Evolutionary conservation across 2,113 vertebrate genomes (phyloP), one percentile per base, ranked within the genome.

Genomic region (Pterocles gutturalis): DNA sequence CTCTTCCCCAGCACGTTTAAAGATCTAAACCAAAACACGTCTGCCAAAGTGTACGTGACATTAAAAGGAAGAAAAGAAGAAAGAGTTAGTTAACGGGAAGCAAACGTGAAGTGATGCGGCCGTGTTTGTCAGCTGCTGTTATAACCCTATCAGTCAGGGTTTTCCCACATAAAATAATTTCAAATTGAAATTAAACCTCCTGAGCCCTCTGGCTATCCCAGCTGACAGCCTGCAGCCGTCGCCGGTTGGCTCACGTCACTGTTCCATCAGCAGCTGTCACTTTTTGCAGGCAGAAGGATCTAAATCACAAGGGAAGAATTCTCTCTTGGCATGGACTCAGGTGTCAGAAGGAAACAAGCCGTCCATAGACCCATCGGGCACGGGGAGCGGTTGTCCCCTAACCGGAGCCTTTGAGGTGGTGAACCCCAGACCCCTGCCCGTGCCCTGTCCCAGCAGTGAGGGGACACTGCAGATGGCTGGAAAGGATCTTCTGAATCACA

Each of bases 71-170:
- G 65, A 54, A 64, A 91, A 60, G 77, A 41, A 41, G 8, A 51
- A 31, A 15, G 90, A 64, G 65, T 54, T 62, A 31, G 64, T 75
- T 87, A 82, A 75, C 0, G 3, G 36, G 77, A 48, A 75, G 46
- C 70, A 91, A 70, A 91, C 2, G 1, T 14, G 62, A 53, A 73
- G 72, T 36, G 90, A 64, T 67, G 53, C 8, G 73, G 87, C 60
- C 6, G 1, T 72, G 11, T 91, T 76, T 94, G 96, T 95, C 94
- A 96, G 84, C 84, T 83, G 90, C 60, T 73, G 72, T 75, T 89
- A 60, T 33, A 87, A 89, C 82, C 90, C 82, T 2, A 33, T 60
- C 33, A 6, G 90, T 93, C 87, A 58, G 1, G 8, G 29, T 31
- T 89, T 81, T 41, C 57, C 81, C 57, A 10, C 10, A 45, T 45